These are phyloP conservation scores for Aselliscus stoliczkanus DNA, from an alignment of 2,797 vertebrate species.

Conservation along the genomic window DNA sequence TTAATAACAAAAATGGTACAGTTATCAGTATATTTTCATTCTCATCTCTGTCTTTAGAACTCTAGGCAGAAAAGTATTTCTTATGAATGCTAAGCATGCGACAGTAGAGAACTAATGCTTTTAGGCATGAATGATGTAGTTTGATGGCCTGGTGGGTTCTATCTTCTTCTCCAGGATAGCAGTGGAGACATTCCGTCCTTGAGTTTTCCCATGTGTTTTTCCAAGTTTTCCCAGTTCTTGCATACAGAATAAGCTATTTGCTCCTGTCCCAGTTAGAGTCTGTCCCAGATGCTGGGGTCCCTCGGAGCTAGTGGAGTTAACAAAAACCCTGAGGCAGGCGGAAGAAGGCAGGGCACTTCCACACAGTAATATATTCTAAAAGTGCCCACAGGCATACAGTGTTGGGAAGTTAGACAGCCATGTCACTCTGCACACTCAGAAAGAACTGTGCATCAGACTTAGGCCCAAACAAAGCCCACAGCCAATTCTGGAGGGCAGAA, in stretches of 20 bases:
- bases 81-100: neutral
- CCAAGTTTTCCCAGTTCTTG: neutral
- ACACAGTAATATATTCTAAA: neutral
- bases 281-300: neutral
- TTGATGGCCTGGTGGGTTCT: neutral
- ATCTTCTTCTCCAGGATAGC: neutral
- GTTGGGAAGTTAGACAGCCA: neutral
- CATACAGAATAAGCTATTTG: neutral
- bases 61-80: neutral
- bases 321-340: neutral
- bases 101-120: neutral
- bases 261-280: neutral
- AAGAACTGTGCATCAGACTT: neutral
- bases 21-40: neutral
- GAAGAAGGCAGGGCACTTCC: neutral
- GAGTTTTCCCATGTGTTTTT: neutral
- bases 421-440: neutral
- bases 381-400: rapidly evolving
- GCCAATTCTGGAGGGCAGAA: neutral
- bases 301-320: neutral
- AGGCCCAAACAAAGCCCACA: neutral
- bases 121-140: neutral
- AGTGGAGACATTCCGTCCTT: neutral
- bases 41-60: neutral
- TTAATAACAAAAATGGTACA: conserved; percentile 32